Conservation (phyloP, 2,797 vertebrate species). For the Pteronotus mesoamericanus region DNA sequence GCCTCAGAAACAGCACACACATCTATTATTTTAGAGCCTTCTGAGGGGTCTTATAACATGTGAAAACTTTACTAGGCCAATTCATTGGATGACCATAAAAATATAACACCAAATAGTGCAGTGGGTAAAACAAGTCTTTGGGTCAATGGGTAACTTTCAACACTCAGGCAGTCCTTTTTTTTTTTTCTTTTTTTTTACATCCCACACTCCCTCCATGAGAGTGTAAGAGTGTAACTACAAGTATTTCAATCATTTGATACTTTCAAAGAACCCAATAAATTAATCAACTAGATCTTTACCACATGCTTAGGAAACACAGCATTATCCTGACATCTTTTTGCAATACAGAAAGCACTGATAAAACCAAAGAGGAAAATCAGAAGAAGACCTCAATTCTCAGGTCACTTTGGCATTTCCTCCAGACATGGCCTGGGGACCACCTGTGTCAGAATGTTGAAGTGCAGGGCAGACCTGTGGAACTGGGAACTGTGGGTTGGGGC, state of each 20-base stretch:
- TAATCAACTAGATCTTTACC: background rate
- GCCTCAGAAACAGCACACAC: background rate
- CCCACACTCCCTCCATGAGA: background rate
- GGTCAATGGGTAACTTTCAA: constrained; percentile 27
- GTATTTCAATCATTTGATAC: background rate
- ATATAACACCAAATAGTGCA: background rate
- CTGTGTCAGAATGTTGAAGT: background rate
- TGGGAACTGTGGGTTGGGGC: background rate
- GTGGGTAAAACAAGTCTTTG: background rate
- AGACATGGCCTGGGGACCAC: background rate
- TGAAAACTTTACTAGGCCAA: background rate
- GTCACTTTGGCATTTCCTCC: constrained; percentile 30
- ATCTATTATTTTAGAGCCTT: background rate
- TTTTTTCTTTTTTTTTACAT: background rate
- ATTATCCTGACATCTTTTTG: background rate
- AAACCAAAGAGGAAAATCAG: constrained; percentile 31
- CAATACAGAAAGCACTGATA: background rate
- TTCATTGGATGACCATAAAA: constrained; percentile 11
- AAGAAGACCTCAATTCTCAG: background rate
- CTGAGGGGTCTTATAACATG: background rate
- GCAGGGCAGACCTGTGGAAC: background rate
- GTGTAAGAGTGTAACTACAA: background rate
- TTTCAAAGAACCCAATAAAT: constrained; percentile 10
- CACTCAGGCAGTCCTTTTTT: background rate
- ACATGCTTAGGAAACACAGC: background rate